Evolutionary conservation across 2,797 vertebrate genomes (phyloP), one percentile per base, ranked within the genome.

Genomic region (Chanos chanos): DNA sequence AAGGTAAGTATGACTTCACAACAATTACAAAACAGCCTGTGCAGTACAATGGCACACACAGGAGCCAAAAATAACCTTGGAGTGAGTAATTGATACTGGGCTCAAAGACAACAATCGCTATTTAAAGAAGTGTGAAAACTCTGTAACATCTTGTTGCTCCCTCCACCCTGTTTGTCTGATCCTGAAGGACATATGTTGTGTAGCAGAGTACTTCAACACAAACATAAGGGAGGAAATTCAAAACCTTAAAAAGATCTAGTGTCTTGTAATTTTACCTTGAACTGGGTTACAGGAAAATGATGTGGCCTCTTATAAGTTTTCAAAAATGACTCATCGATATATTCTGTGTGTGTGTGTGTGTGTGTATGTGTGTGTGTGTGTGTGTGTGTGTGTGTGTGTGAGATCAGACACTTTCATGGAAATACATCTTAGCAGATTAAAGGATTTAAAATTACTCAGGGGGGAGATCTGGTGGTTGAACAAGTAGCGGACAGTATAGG

Each of bases 21-120:
- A 60, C 63, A 68, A 85, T 73, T 19, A 82, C 78, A 71, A 80
- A 80, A 65, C 66, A 57, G 64, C 77, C 82, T 84, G 84, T 83
- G 80, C 83, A 50, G 0, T 78, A 83, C 87, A 81, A 80, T 71
- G 61, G 36, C 41, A 24, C 54, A 86, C 82, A 85, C 85, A 61
- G 50, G 50, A 36, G 63, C 77, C 80, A 63, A 81, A 85, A 83
- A 87, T 88, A 84, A 88, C 83, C 40, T 47, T 1, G 12, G 1
- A 4, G 72, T 64, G 41, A 52, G 72, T 82, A 85, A 74, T 77
- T 66, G 86, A 87, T 80, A 84, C 80, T 68, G 66, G 62, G 80
- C 70, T 64, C 63, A 68, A 63, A 43, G 18, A 49, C 44, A 30
- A 82, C 62, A 72, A 62, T 66, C 64, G 61, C 72, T 79, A 77